A percentile compares a stretch with the other conserved stretches of the same genome.
Conservation (phyloP, 2,797 vertebrate genomes). For the Uromys caudimaculatus region DNA sequence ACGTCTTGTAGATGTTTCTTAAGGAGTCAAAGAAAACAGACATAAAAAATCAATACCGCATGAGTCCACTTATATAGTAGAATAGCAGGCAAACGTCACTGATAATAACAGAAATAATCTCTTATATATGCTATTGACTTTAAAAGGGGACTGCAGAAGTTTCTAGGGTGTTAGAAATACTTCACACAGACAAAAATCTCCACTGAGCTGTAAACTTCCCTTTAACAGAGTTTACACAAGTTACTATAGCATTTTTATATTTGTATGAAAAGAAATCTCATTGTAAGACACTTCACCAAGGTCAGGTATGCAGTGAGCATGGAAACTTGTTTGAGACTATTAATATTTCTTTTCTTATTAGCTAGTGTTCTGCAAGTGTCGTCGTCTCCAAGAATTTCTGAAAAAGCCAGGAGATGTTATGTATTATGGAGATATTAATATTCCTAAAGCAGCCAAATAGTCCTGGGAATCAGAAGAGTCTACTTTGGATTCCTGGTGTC, state of each 20-base stretch:
- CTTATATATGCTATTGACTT: not conserved
- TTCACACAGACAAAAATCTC: not conserved
- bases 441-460: not conserved
- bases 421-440: not conserved
- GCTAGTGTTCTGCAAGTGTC: not conserved
- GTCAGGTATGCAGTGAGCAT: not conserved
- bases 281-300: not conserved
- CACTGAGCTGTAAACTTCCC: not conserved
- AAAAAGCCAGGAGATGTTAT: not conserved
- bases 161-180: conserved; percentile 17
- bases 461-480: not conserved
- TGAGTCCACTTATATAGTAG: conserved; percentile 10
- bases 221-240: conserved; percentile 24
- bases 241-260: not conserved
- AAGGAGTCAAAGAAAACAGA: conserved; percentile 1
- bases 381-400: not conserved
- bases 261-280: conserved; percentile 5
- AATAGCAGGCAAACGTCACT: conserved; percentile 10
- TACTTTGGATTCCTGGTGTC: not conserved
- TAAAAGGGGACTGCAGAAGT: not conserved
- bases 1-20: not conserved
- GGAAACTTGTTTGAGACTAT: not conserved
- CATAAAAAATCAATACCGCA: not conserved
- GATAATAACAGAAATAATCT: not conserved
- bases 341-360: not conserved